phyloP scores from a whole-genome alignment of 2,888 invertebrate genomes.

The Chironomus riparius region DNA sequence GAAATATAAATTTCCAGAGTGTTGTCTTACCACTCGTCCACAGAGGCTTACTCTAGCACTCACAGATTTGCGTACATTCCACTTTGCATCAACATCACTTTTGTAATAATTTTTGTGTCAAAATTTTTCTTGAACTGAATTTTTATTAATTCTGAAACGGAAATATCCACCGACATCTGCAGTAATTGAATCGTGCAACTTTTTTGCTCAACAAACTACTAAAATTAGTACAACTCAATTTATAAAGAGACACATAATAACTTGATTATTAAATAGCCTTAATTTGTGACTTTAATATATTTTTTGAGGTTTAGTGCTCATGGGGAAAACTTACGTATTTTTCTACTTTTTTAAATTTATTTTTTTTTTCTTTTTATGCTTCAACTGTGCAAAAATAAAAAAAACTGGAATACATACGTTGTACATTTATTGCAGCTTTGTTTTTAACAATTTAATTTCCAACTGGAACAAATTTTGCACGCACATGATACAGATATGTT shows the following conservation, averaged over 20 bases:
- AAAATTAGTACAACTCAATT: no score
- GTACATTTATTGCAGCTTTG: constrained; percentile 2
- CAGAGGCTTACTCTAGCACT: no score
- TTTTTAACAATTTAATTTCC: constrained; percentile 12
- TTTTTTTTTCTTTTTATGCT: not conserved
- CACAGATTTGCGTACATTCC: no score
- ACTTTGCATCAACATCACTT: no score
- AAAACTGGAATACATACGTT: not conserved
- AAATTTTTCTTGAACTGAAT: no score
- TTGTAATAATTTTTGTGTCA: not conserved
- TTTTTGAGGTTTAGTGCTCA: not conserved
- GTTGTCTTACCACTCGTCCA: no score
- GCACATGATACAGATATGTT: constrained; percentile 21
- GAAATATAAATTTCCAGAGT: no score
- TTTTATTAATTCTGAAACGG: no score
- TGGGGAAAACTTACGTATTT: not conserved
- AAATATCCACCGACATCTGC: no score
- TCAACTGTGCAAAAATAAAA: not conserved
- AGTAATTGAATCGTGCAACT: no score
- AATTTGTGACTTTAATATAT: not conserved
- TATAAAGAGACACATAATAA: no score
- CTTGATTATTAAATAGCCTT: no score
- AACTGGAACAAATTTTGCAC: constrained; percentile 26
- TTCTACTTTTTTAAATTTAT: not conserved
- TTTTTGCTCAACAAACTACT: not conserved